Base-by-base conservation (phyloP, 2,797 vertebrate species). In the Loris lydekkerianus region DNA sequence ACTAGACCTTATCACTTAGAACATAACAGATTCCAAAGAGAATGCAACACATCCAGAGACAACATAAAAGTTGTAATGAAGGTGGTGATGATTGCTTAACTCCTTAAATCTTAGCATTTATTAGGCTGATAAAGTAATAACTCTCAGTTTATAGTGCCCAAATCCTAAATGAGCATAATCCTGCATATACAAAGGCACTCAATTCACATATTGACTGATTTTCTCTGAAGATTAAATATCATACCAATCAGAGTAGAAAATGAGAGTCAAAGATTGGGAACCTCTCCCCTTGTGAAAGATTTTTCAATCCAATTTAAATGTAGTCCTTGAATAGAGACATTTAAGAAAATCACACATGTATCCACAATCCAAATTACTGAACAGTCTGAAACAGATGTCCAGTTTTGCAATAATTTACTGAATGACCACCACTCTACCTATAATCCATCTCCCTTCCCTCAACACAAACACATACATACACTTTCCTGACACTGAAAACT, bases 121-220 rank as follows among this genome's bases (percentile, higher is more conserved):
- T 86, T 18, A 85, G 34, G 25, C 3, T 96, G 95, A 92, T 63
- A 86, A 94, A 95, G 73, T 61, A 91, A n/a, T 40, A 81, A 76
- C 40, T 80, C 20, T 91, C 75, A 46, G 18, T 60, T 53, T 73
- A 46, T 0, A 89, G 25, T 86, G 63, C 72, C 73, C 58, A 86
- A 43, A 92, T 70, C 34, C 29, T 97, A 92, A 86, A n/a, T 93
- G 53, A 88, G 72, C n/a, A 89, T 4, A 65, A 58, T 77, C 21
- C 76, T 90, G 53, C 4, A 63, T 7, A 58, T 18, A 34, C 67
- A 61, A 82, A 94, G 69, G 49, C 20, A 23, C 58, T 91, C 58
- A 92, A 72, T 40, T 70, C 2, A 81, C 14, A 53, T 2, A 86
- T 25, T 10, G 23, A 46, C 60, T 63, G 18, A 72, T 76, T 78